phyloP scores from a whole-genome alignment of 2,888 invertebrate species.

The Andrena flavipes region DNA sequence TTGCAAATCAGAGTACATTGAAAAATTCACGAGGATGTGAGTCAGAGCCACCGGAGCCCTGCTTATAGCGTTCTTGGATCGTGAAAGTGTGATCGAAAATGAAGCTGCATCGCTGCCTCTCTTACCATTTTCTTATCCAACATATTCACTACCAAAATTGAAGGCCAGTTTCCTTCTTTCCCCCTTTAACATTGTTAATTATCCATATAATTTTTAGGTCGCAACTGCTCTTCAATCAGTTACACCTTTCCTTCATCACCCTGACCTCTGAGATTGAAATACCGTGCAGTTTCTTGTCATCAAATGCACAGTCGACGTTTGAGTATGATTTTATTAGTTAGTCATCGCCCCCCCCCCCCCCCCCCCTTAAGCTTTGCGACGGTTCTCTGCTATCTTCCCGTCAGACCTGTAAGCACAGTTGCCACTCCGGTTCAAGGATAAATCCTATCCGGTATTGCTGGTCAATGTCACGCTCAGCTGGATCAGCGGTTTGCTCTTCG shows the following conservation, averaged over 20 bases:
- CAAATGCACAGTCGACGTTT: not conserved
- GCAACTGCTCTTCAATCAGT: too few species aligned
- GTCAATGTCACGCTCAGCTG: slow-evolving; percentile 62
- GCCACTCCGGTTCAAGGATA: slow-evolving; percentile 55
- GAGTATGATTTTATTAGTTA: not conserved
- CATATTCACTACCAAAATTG: not conserved
- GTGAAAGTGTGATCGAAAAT: slow-evolving; percentile 14
- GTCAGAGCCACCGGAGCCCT: not conserved
- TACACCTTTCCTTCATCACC: too few species aligned
- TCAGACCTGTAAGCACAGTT: slow-evolving; percentile 18
- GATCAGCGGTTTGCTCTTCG: slow-evolving; percentile 31
- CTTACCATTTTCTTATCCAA: not conserved
- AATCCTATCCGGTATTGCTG: slow-evolving; percentile 40
- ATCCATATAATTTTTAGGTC: too few species aligned
- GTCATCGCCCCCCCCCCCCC: slow-evolving; percentile 2
- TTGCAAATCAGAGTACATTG: slow-evolving; percentile 32
- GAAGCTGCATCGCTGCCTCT: not conserved
- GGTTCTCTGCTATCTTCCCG: slow-evolving; percentile 1
- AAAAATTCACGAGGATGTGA: not conserved
- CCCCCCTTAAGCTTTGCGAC: slow-evolving; percentile 15
- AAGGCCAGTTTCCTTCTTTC: not conserved
- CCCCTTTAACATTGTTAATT: too few species aligned
- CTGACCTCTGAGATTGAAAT: too few species aligned
- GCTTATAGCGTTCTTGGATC: not conserved
- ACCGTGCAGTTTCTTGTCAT: not conserved